A percentile compares a stretch with the other conserved stretches of the same genome.
Conservation (phyloP, 1,140 invertebrate genomes). For the Ostrea denselamellosa region DNA sequence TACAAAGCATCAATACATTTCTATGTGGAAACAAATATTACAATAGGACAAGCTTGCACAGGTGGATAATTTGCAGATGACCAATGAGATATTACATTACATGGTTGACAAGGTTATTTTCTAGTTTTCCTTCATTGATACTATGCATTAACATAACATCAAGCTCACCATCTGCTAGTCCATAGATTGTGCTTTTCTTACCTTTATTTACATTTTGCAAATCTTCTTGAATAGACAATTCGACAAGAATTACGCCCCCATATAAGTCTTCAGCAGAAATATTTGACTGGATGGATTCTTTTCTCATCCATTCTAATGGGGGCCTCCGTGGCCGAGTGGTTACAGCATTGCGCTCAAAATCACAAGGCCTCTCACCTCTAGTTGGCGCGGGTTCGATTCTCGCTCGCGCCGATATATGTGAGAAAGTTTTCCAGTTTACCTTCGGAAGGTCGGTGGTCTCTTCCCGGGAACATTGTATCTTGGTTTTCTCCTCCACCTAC, state of each 20-base stretch:
- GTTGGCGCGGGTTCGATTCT: no score
- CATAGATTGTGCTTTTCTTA: slow-evolving; percentile 41
- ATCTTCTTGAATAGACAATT: slow-evolving; percentile 57
- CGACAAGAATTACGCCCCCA: slow-evolving; percentile 51
- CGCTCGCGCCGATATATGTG: no score
- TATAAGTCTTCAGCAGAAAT: slow-evolving; percentile 21
- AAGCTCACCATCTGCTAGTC: slow-evolving; percentile 41
- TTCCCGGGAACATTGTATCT: no score
- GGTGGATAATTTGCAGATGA: slow-evolving; percentile 57
- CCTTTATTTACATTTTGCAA: slow-evolving; percentile 49
- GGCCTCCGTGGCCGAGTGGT: no score
- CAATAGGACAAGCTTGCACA: slow-evolving; percentile 1
- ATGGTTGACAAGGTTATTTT: slow-evolving; percentile 47
- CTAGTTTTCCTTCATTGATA: slow-evolving; percentile 37
- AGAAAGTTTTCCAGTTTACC: no score
- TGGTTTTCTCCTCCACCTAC: no score
- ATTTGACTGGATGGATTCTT: neutral
- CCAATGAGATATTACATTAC: slow-evolving; percentile 53
- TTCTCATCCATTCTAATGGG: slow-evolving; percentile 44
- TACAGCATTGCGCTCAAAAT: no score
- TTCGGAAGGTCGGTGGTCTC: no score
- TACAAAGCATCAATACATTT: slow-evolving; percentile 46
- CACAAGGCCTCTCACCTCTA: no score
- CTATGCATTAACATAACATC: slow-evolving; percentile 41
- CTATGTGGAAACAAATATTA: slow-evolving; percentile 45